Evolutionary conservation across 53 echinoderm and acorn worm species (phyloP).

Genomic region (Pentamera pediparva): DNA sequence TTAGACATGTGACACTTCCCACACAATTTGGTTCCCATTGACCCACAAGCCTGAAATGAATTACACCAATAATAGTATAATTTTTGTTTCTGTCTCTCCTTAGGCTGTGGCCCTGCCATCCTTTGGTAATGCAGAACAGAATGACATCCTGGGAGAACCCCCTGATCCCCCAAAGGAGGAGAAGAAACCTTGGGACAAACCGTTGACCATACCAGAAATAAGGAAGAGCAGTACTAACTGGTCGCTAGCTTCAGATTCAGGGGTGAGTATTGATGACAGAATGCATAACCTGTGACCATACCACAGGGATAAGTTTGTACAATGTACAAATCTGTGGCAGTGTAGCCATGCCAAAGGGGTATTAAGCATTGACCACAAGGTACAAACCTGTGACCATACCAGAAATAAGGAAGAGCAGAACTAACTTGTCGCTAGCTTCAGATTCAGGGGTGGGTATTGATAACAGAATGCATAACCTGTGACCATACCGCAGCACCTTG

Average conservation of each 20-base stretch:
- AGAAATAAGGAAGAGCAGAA: constrained; percentile 84
- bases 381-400: constrained; percentile 69
- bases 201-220: constrained; percentile 68
- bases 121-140: constrained; percentile 42
- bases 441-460: constrained; percentile 88
- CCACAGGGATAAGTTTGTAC: too few relatives aligned
- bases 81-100: neutral
- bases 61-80: too few relatives aligned
- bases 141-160: constrained; percentile 29
- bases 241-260: constrained; percentile 97
- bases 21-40: too few relatives aligned
- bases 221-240: constrained; percentile 89
- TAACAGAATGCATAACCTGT: too few relatives aligned
- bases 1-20: too few relatives aligned
- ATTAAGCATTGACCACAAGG: too few relatives aligned
- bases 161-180: constrained; percentile 38
- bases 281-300: too few relatives aligned
- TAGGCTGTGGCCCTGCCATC: constrained; percentile 61
- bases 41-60: too few relatives aligned
- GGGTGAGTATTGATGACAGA: too few relatives aligned
- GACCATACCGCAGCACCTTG: too few relatives aligned
- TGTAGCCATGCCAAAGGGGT: too few relatives aligned
- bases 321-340: too few relatives aligned
- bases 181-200: constrained; percentile 75
- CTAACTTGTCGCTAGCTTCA: constrained; percentile 94